These are phyloP conservation scores for Cosmorhoe ocellata DNA, from an alignment of 2,888 invertebrate species.

Conservation along the genomic window DNA sequence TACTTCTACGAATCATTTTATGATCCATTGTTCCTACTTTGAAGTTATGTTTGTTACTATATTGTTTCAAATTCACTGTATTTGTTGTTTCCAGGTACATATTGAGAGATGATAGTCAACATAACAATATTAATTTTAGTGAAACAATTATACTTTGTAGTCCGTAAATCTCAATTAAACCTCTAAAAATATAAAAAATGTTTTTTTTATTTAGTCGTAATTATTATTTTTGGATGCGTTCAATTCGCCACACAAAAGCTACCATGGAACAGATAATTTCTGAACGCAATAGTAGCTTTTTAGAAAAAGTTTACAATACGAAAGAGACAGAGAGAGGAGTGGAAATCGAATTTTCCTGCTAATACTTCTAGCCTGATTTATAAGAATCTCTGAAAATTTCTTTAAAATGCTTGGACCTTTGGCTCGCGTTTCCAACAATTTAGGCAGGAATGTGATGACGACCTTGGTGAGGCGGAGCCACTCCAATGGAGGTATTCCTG, in stretches of 20 bases:
- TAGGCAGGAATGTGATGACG: constrained; percentile 72
- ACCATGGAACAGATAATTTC: constrained; percentile 30
- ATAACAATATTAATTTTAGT: constrained; percentile 13
- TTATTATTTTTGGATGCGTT: constrained; percentile 42
- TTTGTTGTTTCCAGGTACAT: constrained; percentile 19
- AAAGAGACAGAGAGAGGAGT: constrained; percentile 30
- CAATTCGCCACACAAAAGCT: constrained; percentile 36
- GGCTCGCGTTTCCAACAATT: constrained; percentile 64
- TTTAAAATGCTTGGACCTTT: constrained; percentile 67
- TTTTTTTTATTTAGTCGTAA: constrained; percentile 38
- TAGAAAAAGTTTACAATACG: constrained; percentile 11
- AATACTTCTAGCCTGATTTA: constrained; percentile 36
- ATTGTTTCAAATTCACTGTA: not conserved
- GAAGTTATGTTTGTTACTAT: not conserved
- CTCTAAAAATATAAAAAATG: constrained; percentile 3
- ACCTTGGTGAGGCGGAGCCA: constrained; percentile 66
- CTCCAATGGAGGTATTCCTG: constrained; percentile 71
- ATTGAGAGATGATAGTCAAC: constrained; percentile 1
- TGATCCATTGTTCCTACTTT: constrained; percentile 1
- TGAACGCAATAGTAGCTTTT: constrained; percentile 59
- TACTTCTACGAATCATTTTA: not conserved
- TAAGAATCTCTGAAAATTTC: constrained; percentile 28
- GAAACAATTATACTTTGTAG: constrained; percentile 23
- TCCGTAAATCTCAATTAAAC: constrained; percentile 22
- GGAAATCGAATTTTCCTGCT: constrained; percentile 44